Conservation (phyloP, 2,888 invertebrate genomes). For the Lithodes maja region DNA sequence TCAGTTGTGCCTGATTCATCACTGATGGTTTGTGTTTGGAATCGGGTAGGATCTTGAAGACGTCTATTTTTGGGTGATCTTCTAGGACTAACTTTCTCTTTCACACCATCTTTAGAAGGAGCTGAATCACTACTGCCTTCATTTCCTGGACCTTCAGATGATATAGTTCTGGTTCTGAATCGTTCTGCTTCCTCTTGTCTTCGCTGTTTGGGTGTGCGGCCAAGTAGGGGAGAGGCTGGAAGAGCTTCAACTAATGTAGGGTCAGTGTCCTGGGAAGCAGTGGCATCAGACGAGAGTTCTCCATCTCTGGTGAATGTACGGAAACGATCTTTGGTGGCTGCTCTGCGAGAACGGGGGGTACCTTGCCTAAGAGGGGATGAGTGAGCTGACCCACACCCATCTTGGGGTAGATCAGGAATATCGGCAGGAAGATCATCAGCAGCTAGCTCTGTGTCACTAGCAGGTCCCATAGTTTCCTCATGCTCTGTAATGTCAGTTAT, state of each 20-base stretch:
- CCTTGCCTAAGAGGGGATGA: conserved; percentile 56
- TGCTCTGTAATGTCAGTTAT: conserved; percentile 79
- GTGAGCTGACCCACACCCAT: conserved; percentile 52
- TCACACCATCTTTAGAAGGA: conserved; percentile 27
- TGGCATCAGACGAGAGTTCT: conserved; percentile 51
- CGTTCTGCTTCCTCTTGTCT: conserved; percentile 83
- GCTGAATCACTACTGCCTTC: conserved; percentile 3
- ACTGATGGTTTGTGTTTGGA: conserved; percentile 58
- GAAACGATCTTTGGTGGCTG: conserved; percentile 83
- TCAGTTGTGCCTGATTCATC: conserved; percentile 33
- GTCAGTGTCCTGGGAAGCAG: conserved; percentile 59
- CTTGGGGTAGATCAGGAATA: conserved; percentile 70
- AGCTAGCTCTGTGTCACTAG: conserved; percentile 78
- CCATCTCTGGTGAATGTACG: conserved; percentile 76
- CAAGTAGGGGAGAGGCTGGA: conserved; percentile 41
- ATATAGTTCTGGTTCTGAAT: conserved; percentile 82
- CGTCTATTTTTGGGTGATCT: conserved; percentile 58
- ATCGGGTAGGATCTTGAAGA: conserved; percentile 50
- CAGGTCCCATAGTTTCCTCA: conserved; percentile 74
- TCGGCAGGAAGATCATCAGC: conserved; percentile 72
- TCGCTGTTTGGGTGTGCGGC: conserved; percentile 81
- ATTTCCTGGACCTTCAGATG: conserved; percentile 39
- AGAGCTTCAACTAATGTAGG: conserved; percentile 53
- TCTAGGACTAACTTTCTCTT: conserved; percentile 52
- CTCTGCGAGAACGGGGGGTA: conserved; percentile 81